phyloP scores from a whole-genome alignment of 2,888 invertebrate species.

The Ormyrus nitidulus region DNA sequence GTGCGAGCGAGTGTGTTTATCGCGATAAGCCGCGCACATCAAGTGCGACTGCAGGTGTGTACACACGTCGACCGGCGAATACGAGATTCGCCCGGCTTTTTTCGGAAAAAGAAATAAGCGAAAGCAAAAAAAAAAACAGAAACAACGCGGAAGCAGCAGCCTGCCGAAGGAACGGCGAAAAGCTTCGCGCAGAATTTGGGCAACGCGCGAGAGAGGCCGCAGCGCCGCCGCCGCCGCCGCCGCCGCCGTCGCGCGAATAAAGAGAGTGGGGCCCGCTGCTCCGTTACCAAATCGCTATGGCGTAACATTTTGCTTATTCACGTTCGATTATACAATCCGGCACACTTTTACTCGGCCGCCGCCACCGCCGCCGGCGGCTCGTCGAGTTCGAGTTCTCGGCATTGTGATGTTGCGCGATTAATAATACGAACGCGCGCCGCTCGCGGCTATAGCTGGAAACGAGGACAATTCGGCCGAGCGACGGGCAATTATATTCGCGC shows the following conservation, averaged over 20 bases:
- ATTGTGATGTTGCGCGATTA: constrained; percentile 63
- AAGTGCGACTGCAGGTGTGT: neutral
- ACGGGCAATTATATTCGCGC: neutral
- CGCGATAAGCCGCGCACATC: neutral
- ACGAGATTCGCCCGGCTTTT: too few species aligned
- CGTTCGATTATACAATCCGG: constrained; percentile 75
- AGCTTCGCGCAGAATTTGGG: constrained; percentile 11
- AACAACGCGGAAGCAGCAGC: too few species aligned
- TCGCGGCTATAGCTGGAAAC: constrained; percentile 53
- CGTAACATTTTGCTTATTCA: constrained; percentile 76
- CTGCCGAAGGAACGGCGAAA: too few species aligned
- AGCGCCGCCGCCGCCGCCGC: too few species aligned
- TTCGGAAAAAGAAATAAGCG: neutral
- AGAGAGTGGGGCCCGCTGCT: constrained; percentile 56
- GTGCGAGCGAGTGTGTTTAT: neutral
- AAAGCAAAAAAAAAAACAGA: neutral
- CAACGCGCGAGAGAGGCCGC: neutral
- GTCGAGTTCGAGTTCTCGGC: constrained; percentile 53
- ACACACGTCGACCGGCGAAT: neutral
- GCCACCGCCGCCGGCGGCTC: constrained; percentile 49
- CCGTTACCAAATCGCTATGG: constrained; percentile 74
- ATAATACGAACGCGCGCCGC: constrained; percentile 58
- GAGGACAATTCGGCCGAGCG: constrained; percentile 47
- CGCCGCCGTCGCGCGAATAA: constrained; percentile 8
- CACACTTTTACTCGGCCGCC: constrained; percentile 73